Base-by-base conservation (phyloP, 1,140 invertebrate genomes). In the Drosophila kurseongensis region DNA sequence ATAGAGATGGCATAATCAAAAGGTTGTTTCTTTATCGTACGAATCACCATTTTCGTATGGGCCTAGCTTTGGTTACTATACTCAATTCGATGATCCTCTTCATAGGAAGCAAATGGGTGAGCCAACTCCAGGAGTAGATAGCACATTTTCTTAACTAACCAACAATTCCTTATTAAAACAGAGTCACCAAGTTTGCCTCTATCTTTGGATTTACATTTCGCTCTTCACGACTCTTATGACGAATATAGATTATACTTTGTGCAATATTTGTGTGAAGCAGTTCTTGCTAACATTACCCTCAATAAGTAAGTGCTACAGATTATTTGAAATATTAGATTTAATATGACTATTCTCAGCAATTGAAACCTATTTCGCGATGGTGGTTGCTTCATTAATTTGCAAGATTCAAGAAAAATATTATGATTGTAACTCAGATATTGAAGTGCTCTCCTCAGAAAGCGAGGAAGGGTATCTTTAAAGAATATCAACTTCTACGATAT, bases 91-190 rank as follows among this genome's bases (percentile, higher is more conserved):
- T 41, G 13, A 14, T 75, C 27, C 40, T 75, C 0, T 23, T 47
- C 4, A 18, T 65, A 0, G 81, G 81, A 12, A 57, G 56, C 2
- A 50, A 57, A 35, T 48, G 48, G 32, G 81, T 84, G 23, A 80
- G 81, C 52, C 7, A 18, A 18, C 2, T 1, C 18, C 18, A 1
- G 18, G 18, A 18, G 1, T 18, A 2, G 18, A n/a, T 18, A 18
- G 18, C 18, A 18, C 23, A 23, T 23, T 4, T 23, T 23, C 23
- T 23, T 23, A 23, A 23, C 23, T 23, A 23, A 23, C 23, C 3
- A 23, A 23, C 4, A 23, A 2, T 23, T 23, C 3, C 23, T 23
- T 23, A 23, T 23, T 23, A 23, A 23, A 23, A 23, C 23, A 86
- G 81, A 5, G 76, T 36, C 54, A 74, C 14, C 41, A 54, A 40